Evolutionary conservation across 2,888 invertebrate genomes (phyloP), one percentile per base, ranked within the genome.

Genomic region (Lycaena phlaeas): DNA sequence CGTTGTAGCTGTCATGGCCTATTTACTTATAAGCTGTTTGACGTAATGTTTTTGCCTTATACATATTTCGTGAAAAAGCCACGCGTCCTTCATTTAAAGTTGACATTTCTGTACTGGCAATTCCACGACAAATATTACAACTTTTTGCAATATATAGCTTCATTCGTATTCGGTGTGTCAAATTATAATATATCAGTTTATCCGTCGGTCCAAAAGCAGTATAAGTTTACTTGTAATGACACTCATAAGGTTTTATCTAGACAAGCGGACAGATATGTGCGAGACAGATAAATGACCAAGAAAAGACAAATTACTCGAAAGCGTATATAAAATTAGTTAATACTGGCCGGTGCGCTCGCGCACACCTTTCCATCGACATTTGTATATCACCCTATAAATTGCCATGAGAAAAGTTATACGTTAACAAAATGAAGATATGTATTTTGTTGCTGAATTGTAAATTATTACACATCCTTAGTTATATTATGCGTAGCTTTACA

Each of bases 271-370:
- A 34, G 34, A 22, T 22, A 18, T 17, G 39, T 9, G 12, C 28
- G 34, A 38, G 45, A 48, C 49, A 41, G 38, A 44, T 46, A 44
- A 47, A 44, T 49, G 42, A 42, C 43, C 28, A 1, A 38, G 46
- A 44, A 43, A 41, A 48, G 51, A 53, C 51, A 48, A 51, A 53
- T 52, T 46, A 46, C 40, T 41, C 42, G 36, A 25, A 40, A 36
- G 43, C 39, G 44, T 38, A 34, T 41, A 38, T 46, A 45, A 51
- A 54, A 52, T 51, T 51, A 48, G 41, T 42, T 15, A 41, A 27
- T 27, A 43, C 41, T 18, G 39, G 34, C 49, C 51, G 50, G 48
- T 50, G 48, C 41, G 42, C 29, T 40, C 17, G 27, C 27, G 22
- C 30, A 38, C 52, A 52, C 52, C 52, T 52, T 52, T 51, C 22